Percentiles rank a stretch among this genome's conserved stretches.
Conservation (phyloP, 2,888 invertebrate genomes). For the Parascotia fuliginaria region DNA sequence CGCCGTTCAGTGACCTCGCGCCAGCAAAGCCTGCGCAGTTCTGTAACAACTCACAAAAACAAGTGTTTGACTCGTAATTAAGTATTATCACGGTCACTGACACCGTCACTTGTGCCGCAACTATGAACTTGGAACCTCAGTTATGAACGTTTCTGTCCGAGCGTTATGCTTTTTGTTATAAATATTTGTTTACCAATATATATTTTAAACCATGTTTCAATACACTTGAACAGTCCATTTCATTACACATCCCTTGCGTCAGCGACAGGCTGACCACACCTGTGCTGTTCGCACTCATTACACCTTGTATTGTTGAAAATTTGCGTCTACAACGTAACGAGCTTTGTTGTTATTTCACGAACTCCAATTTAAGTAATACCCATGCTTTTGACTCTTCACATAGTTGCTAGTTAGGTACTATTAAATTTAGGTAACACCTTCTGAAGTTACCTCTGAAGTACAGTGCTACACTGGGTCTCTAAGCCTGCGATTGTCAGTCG, state of each 20-base stretch:
- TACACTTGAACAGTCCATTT: not conserved
- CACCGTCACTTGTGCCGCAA: not conserved
- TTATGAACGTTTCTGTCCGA: no score
- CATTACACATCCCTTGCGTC: not conserved
- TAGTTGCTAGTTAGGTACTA: no score
- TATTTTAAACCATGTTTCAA: not conserved
- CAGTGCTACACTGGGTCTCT: no score
- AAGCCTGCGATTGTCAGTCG: no score
- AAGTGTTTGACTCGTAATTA: slow-evolving; percentile 31
- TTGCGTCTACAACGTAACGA: no score
- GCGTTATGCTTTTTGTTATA: slow-evolving; percentile 1
- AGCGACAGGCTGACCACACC: not conserved
- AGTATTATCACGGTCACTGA: slow-evolving; percentile 7
- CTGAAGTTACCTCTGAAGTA: no score
- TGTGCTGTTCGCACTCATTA: not conserved
- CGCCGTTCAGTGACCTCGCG: slow-evolving; percentile 24
- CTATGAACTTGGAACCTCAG: no score
- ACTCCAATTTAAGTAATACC: no score
- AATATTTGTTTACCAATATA: not conserved
- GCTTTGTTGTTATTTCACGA: no score
- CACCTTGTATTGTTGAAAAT: not conserved
- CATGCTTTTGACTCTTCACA: no score
- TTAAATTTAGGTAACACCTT: no score
- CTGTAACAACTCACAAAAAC: slow-evolving; percentile 7
- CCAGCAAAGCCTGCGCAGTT: slow-evolving; percentile 1